Evolutionary conservation across 2,113 vertebrate genomes (phyloP).

Genomic region (Pangasianodon gigas): DNA sequence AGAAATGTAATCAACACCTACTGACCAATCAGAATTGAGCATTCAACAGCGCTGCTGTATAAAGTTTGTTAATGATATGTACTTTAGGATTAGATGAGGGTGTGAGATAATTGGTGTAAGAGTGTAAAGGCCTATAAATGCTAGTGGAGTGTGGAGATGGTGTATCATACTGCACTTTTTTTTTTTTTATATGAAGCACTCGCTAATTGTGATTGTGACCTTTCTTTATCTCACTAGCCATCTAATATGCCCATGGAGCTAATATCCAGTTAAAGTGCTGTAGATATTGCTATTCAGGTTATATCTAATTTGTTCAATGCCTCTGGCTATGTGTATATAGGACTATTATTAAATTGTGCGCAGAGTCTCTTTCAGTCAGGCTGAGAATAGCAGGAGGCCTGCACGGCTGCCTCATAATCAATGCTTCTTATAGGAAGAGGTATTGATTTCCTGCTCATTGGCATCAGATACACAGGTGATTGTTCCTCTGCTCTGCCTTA

Average conservation of each 20-base stretch:
- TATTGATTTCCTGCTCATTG: conserved; percentile 53
- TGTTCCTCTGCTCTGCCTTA: conserved; percentile 20
- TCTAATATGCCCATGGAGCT: conserved; percentile 38
- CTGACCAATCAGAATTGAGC: background rate
- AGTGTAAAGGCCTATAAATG: conserved; percentile 28
- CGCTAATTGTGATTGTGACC: conserved; percentile 19
- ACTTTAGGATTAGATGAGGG: background rate
- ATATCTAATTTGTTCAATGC: conserved; percentile 29
- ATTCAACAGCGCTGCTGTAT: background rate
- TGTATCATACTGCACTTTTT: background rate
- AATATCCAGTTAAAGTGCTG: conserved; percentile 24
- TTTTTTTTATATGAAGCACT: conserved; percentile 3
- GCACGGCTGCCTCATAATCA: conserved; percentile 42
- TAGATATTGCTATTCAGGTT: conserved; percentile 39
- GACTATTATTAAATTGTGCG: conserved; percentile 34
- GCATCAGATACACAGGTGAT: conserved; percentile 44
- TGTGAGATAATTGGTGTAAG: conserved; percentile 1
- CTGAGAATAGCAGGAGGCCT: background rate
- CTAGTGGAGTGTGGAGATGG: conserved; percentile 9
- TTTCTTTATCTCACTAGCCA: conserved; percentile 17
- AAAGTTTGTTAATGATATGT: background rate
- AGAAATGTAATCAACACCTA: background rate
- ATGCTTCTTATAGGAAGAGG: conserved; percentile 51
- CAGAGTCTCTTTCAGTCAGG: conserved; percentile 5
- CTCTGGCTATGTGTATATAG: conserved; percentile 44